Conservation (phyloP, 2,113 vertebrate genomes). For the Cottus gobio region DNA sequence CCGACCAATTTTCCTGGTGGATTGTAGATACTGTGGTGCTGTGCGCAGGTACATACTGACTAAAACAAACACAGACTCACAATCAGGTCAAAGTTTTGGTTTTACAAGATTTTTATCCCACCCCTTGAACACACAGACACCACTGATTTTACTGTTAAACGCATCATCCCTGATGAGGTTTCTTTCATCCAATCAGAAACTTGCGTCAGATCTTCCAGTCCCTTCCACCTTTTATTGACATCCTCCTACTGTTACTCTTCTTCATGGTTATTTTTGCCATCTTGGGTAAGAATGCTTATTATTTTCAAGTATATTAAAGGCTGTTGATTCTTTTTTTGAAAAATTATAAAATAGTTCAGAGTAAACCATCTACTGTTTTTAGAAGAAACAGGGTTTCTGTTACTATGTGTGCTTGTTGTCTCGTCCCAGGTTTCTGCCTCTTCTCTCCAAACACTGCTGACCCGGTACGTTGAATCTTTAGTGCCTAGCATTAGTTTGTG, state of each 20-base stretch:
- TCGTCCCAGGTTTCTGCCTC: conserved; percentile 91
- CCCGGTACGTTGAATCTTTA: conserved; percentile 85
- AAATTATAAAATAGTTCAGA: not conserved
- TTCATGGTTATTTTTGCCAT: conserved; percentile 99
- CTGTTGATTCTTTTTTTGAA: not conserved
- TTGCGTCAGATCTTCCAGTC: conserved; percentile 99
- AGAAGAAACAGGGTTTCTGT: conserved; percentile 12
- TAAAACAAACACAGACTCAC: not conserved
- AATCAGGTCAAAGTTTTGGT: not conserved
- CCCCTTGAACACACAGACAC: not conserved
- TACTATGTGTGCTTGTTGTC: conserved; percentile 14
- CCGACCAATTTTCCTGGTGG: conserved; percentile 96
- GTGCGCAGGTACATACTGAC: conserved; percentile 87
- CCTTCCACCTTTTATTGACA: conserved; percentile 97
- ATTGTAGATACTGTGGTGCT: conserved; percentile 96
- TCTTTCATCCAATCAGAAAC: conserved; percentile 85
- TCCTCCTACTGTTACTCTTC: conserved; percentile 95
- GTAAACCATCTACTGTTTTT: not conserved
- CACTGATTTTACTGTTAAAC: not conserved
- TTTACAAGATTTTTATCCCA: not conserved
- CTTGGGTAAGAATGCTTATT: conserved; percentile 85
- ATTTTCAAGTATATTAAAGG: not conserved
- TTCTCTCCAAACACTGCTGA: conserved; percentile 93
- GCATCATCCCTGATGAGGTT: conserved; percentile 1
- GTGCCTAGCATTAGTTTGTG: conserved; percentile 12